phyloP scores from a whole-genome alignment of 2,888 invertebrate genomes.

The Parthenolecanium corni region DNA sequence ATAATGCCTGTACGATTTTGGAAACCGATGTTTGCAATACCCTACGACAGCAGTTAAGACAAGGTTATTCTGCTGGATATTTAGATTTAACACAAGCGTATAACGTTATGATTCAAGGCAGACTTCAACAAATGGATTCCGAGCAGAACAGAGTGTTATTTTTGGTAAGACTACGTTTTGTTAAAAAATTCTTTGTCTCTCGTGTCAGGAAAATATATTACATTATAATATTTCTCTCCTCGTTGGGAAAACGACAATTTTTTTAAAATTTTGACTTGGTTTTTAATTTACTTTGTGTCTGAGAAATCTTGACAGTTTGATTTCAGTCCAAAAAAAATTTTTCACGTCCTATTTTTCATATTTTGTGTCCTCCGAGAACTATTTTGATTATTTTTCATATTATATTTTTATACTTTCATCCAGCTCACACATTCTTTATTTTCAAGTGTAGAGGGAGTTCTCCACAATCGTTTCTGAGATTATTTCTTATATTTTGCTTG shows the following conservation, averaged over 20 bases:
- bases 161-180: conserved; percentile 46
- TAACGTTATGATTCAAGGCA: conserved; percentile 69
- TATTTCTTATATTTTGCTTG: neutral
- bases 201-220: too few relatives aligned
- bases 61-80: conserved; percentile 66
- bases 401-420: neutral
- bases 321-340: too few relatives aligned
- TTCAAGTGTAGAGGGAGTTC: too few relatives aligned
- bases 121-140: conserved; percentile 58
- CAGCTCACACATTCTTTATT: too few relatives aligned
- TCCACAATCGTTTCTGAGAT: too few relatives aligned
- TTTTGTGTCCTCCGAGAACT: neutral
- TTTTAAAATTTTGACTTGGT: too few relatives aligned
- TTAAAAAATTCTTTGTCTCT: too few relatives aligned
- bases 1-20: conserved; percentile 76
- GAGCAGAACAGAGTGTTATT: conserved; percentile 67
- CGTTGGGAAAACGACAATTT: neutral
- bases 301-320: too few relatives aligned
- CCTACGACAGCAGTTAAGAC: conserved; percentile 58
- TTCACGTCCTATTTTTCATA: too few relatives aligned
- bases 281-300: too few relatives aligned
- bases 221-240: neutral
- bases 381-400: neutral
- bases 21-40: conserved; percentile 73
- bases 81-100: conserved; percentile 70